Evolutionary conservation across 2,113 vertebrate species (phyloP).

Genomic region (Calypte anna): DNA sequence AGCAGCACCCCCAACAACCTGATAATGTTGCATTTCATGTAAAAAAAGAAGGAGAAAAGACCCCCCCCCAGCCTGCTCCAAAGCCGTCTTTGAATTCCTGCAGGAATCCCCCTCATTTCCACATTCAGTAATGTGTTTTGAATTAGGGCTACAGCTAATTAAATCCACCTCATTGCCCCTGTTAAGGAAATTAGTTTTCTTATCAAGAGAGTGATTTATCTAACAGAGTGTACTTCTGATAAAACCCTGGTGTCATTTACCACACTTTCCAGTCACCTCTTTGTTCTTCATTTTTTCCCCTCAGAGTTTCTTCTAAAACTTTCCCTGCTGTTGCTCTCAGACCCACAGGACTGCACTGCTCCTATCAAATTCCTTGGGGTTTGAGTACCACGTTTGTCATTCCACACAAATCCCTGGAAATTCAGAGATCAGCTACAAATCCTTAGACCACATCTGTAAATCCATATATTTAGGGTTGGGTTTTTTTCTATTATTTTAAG

Average conservation of each 20-base stretch:
- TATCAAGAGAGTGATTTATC: background rate
- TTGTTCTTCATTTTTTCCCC: background rate
- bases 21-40: rapidly evolving
- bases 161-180: background rate
- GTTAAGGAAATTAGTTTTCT: background rate
- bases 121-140: background rate
- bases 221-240: background rate
- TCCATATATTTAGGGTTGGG: background rate
- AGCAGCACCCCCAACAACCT: background rate
- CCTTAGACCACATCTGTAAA: background rate
- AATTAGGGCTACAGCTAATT: background rate
- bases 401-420: background rate
- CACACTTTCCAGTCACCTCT: background rate
- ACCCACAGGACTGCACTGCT: background rate
- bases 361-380: background rate
- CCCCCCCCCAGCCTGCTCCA: background rate
- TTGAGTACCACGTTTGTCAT: background rate
- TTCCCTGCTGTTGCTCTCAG: too few relatives aligned
- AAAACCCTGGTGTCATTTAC: background rate
- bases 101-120: background rate
- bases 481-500: background rate
- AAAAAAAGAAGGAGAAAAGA: background rate
- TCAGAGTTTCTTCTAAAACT: background rate
- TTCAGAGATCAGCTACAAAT: background rate
- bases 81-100: background rate